These are phyloP conservation scores for Copsychus sechellarum DNA, from an alignment of 2,113 vertebrate species.

Conservation along the genomic window DNA sequence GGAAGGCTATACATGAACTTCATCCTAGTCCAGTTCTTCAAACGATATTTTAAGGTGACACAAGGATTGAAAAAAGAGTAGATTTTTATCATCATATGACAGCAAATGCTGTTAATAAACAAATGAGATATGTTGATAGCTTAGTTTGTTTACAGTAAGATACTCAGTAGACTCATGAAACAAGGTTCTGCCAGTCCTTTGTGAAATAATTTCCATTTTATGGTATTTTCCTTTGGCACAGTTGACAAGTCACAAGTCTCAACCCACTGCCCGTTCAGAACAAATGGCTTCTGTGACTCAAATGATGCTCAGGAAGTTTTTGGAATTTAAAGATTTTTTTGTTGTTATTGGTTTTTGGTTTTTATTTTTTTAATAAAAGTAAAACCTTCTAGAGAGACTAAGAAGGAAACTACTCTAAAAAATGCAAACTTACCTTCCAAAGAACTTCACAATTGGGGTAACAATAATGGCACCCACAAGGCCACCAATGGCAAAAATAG, in stretches of 20 bases:
- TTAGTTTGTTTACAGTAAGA: background rate
- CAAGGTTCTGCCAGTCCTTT: background rate
- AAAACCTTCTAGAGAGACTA: background rate
- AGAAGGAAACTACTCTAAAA: background rate
- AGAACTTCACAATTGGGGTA: slow-evolving; percentile 79
- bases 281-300: background rate
- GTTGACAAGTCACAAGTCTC: background rate
- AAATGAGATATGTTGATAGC: background rate
- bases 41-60: background rate
- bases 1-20: background rate
- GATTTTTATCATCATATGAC: background rate
- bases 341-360: too few relatives aligned
- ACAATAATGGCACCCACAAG: slow-evolving; percentile 84
- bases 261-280: background rate
- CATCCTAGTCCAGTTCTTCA: background rate
- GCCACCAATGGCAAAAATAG: slow-evolving; percentile 91
- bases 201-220: background rate
- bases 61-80: background rate
- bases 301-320: background rate
- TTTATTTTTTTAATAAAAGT: background rate
- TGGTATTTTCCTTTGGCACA: background rate
- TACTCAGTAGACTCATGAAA: background rate
- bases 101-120: background rate
- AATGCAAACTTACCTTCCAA: slow-evolving; percentile 84
- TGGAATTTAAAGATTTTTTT: background rate